Evolutionary conservation across 1,140 invertebrate species (phyloP), one percentile per base, ranked within the genome.

Genomic region (Brachionus paranguensis): DNA sequence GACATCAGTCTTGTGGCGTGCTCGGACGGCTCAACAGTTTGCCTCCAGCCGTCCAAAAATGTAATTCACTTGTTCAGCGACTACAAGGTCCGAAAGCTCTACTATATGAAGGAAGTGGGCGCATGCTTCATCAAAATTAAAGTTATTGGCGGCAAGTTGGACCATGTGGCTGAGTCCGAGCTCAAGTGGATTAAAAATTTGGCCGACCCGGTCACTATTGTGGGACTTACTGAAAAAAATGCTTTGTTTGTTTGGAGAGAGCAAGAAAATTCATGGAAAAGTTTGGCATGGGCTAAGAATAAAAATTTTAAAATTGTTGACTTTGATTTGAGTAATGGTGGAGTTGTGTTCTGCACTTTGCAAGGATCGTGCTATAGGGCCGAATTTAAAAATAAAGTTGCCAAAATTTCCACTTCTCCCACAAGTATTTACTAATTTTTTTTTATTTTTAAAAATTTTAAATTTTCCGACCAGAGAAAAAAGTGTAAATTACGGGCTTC

Each of bases 21-120:
- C 1, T 92, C 91, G 84, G 92, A 93, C 88, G 93, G 92, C 2
- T 93, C 93, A 29, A 93, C 92, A 3, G 92, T 93, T 6, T 89
- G 93, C 84, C 91, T 91, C 7, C 93, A 81, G 17, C 50, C 92
- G 0, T 90, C 89, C 70, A 91, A 91, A 55, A 93, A 93, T 0
- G 92, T 93, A 87, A 91, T 94, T 37, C 94, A 91, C 88, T 89
- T 93, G 12, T 88, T 94, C 4, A 92, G 93, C 88, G 92, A 93
- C 86, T 93, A 93, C 88, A 91, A 92, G 78, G 92, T 91, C 86
- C 91, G 91, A 84, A 83, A 27, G 37, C 53, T 83, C 37, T 72
- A 70, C 20, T 68, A 83, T 12, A 83, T 68, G 17, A 83, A 83
- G 37, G 60, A 83, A 37, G 50, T 24, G 11, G 78, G 78, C 17